Conservation (phyloP, 2,113 vertebrate genomes). For the Dasyurus viverrinus region DNA sequence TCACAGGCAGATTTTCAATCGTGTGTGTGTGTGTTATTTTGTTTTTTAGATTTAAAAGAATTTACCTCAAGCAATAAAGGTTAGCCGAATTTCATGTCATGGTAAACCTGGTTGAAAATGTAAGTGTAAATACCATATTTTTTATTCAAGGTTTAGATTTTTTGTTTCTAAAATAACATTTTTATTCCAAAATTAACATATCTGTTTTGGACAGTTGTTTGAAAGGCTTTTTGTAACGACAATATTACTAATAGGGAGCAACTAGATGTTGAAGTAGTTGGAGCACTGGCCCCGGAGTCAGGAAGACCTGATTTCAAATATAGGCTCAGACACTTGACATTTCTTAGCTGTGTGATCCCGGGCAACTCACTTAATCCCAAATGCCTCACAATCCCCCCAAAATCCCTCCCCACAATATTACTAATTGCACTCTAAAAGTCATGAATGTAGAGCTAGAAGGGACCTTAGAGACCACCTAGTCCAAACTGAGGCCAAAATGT, state of each 20-base stretch:
- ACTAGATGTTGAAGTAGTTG: no score
- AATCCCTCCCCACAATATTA: background rate
- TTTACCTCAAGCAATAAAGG: background rate
- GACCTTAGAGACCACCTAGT: background rate
- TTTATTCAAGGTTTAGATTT: background rate
- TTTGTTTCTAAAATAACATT: constrained; percentile 9
- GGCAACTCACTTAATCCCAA: no score
- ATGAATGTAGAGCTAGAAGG: background rate
- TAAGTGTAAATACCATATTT: background rate
- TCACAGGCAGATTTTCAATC: background rate
- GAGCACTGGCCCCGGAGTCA: no score
- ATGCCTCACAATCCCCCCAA: no score
- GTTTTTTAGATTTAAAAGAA: constrained; percentile 31
- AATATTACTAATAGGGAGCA: background rate
- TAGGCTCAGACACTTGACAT: no score
- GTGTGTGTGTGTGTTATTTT: background rate
- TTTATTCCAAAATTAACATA: background rate
- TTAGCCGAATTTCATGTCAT: background rate
- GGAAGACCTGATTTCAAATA: no score
- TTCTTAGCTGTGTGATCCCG: no score
- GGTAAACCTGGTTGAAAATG: constrained; percentile 50
- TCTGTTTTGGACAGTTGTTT: background rate
- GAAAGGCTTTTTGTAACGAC: background rate
- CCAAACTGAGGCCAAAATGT: background rate
- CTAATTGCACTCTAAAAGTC: background rate